Percentiles rank a stretch among this genome's conserved stretches.
These are phyloP conservation scores for Nannobrachium achirus DNA, from an alignment of 2,113 vertebrate species.

Conservation along the genomic window DNA sequence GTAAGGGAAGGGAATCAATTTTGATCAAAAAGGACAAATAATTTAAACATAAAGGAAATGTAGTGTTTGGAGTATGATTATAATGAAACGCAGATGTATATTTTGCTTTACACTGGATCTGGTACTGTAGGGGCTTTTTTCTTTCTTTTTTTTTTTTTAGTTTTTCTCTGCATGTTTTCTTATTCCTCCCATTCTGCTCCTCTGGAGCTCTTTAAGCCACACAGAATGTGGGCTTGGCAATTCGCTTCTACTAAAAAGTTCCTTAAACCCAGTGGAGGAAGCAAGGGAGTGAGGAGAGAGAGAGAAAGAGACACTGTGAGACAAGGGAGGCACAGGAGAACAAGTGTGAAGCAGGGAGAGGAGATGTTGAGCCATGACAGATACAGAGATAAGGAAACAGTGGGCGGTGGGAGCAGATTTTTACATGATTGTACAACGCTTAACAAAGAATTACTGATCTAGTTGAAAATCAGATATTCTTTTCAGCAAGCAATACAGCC, in stretches of 20 bases:
- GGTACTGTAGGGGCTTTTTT: conserved; percentile 30
- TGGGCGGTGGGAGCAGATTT: too few relatives aligned
- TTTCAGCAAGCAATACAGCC: too few relatives aligned
- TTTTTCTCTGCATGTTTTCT: conserved; percentile 70
- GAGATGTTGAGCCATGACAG: too few relatives aligned
- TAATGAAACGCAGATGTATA: conserved; percentile 82
- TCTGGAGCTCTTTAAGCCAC: conserved; percentile 69
- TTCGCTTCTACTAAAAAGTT: conserved; percentile 58
- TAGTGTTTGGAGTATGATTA: conserved; percentile 78
- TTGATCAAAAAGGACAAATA: conserved; percentile 82
- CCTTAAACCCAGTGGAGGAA: conserved; percentile 50
- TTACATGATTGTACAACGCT: too few relatives aligned
- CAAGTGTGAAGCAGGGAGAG: too few relatives aligned
- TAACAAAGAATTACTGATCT: too few relatives aligned
- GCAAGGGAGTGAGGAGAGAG: conserved; percentile 30
- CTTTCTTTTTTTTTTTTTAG: conserved; percentile 14
- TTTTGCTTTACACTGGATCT: conserved; percentile 72
- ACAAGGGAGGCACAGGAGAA: too few relatives aligned
- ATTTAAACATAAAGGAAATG: conserved; percentile 81
- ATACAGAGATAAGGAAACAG: too few relatives aligned
- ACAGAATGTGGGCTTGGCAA: conserved; percentile 74
- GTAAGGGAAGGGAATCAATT: conserved; percentile 70
- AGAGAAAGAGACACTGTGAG: background rate
- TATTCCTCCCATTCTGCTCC: conserved; percentile 63
- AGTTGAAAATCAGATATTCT: too few relatives aligned